Base-by-base conservation (phyloP, 2,113 vertebrate genomes). In the Grus americana region DNA sequence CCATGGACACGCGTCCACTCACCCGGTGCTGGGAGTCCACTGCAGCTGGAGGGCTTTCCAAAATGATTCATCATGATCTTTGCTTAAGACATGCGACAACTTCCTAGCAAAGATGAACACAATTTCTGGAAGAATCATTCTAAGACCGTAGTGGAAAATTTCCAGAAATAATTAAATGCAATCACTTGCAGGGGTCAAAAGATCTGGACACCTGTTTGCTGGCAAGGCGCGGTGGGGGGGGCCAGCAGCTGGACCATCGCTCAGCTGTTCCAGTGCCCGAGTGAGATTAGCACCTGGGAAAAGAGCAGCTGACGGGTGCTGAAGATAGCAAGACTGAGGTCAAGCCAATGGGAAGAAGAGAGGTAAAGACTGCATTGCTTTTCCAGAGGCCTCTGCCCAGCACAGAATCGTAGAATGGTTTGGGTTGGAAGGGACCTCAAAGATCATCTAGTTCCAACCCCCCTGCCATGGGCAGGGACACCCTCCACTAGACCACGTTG, bases 41-140 rank as follows among this genome's bases (percentile, higher is more conserved):
- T 30, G 49, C 61, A 78, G 83, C 75, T 40, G 70, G 46, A 36
- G 4, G 52, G 40, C 49, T 82, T 92, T 87, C 83, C 57, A 3
- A 61, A 88, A 36, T 81, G 78, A 93, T 65, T 95, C 89, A 87
- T 81, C 42, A 24, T 81, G 97, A 87, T 89, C 49, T 94, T 75
- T 85, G 49, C 44, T 42, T 73, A 49, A 91, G 70, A 87, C 68
- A 79, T 6, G 7, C 11, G 4, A 86, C 29, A 22, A 32, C 58
- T 93, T 87, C 94, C 89, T 93, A 71, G 71, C 22, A 91, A 87
- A 85, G 65, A 93, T n/a, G 68, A 79, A 92, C 62, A 40, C 12
- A 3, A 26, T 90, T 96, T 93, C 76, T 87, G 86, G 46, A 92
- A 93, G 70, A 85, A 91, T 36, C 13, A 36, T 27, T 49, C 23